Percentiles rank a stretch among this genome's conserved stretches.
Evolutionary conservation across 1,140 invertebrate species (phyloP).

Genomic region (Formica selysi): DNA sequence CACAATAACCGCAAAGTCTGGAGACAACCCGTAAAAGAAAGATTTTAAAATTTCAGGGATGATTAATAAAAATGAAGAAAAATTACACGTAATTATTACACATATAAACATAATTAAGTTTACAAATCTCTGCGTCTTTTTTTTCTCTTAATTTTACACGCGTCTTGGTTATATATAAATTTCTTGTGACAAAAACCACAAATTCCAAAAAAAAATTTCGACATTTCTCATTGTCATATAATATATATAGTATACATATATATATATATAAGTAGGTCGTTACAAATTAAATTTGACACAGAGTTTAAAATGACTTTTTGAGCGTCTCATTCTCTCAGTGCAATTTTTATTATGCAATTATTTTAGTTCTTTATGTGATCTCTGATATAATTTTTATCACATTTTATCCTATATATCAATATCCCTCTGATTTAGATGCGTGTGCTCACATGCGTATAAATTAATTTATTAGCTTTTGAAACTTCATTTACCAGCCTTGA

Average conservation of each 20-base stretch:
- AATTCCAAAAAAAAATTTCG: not conserved
- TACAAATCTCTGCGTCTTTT: not conserved
- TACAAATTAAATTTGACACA: not conserved
- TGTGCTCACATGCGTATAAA: not conserved
- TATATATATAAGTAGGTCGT: not conserved
- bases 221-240: not conserved
- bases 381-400: not conserved
- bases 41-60: not conserved
- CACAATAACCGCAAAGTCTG: not conserved
- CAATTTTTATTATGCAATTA: conserved; percentile 1
- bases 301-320: not conserved
- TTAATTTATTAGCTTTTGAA: not conserved
- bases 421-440: not conserved
- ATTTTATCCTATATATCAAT: not conserved
- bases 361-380: not conserved
- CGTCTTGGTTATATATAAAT: not conserved
- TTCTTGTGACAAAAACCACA: not conserved
- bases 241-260: not conserved
- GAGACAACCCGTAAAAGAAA: not conserved
- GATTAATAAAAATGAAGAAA: not conserved
- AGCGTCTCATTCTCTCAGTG: not conserved
- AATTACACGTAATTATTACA: not conserved
- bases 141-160: conserved; percentile 13
- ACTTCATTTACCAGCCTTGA: not conserved
- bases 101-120: not conserved